A percentile compares a stretch with the other conserved stretches of the same genome.
phyloP scores from a whole-genome alignment of 2,797 vertebrate species.

The Sarcoramphus papa region DNA sequence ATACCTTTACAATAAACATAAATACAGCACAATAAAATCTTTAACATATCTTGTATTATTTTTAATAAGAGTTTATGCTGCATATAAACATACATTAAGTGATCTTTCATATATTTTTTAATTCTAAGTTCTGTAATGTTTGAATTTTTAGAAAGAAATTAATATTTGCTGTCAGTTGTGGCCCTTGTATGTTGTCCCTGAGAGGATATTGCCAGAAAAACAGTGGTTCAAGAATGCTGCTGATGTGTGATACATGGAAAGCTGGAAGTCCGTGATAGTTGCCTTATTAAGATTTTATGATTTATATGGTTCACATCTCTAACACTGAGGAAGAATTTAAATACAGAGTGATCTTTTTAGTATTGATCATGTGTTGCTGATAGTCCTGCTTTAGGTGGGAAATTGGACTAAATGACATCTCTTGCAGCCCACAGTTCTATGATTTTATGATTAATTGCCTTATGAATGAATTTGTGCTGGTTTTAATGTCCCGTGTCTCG shows the following conservation, averaged over 20 bases:
- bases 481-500: not conserved
- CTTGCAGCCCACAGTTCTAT: not conserved
- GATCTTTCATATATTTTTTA: not conserved
- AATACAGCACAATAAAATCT: not conserved
- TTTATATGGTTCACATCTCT: not conserved
- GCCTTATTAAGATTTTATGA: not conserved
- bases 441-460: not conserved
- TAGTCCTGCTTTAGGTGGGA: not conserved
- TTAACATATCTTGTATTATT: not conserved
- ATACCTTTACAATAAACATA: conserved; percentile 1
- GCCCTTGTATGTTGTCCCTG: not conserved
- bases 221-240: not conserved
- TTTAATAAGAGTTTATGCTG: not conserved
- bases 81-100: not conserved
- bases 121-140: not conserved
- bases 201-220: not conserved
- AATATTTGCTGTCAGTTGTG: not conserved
- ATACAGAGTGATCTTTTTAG: not conserved
- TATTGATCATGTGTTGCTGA: not conserved
- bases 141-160: not conserved
- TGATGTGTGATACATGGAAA: not conserved
- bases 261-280: not conserved
- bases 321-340: not conserved
- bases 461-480: not conserved
- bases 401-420: not conserved